A percentile compares a stretch with the other conserved stretches of the same genome.
Evolutionary conservation across 37 sponge, comb jelly and placozoan genomes (phyloP).

Genomic region (Tethya wilhelma): DNA sequence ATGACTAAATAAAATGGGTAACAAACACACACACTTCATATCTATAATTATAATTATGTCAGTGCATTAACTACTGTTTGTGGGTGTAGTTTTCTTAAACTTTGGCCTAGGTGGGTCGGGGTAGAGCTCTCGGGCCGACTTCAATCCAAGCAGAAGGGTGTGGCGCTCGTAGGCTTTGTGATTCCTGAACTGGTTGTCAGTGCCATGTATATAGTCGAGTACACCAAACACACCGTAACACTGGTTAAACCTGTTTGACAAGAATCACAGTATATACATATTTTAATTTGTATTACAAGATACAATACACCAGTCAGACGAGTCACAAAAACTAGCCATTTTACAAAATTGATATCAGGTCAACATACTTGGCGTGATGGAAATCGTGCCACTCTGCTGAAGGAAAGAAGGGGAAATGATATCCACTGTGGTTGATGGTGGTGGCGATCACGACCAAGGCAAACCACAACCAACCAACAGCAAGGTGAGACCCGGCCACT

Average conservation of each 20-base stretch:
- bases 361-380: conserved; percentile 80
- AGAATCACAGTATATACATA: too few species aligned
- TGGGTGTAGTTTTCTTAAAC: neutral
- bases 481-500: conserved; percentile 73
- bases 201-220: conserved; percentile 76
- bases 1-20: neutral
- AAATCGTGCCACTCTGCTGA: conserved; percentile 87
- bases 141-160: conserved; percentile 30
- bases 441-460: conserved; percentile 46
- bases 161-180: conserved; percentile 53
- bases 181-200: conserved; percentile 47
- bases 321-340: neutral
- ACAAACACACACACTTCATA: neutral
- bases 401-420: conserved; percentile 88
- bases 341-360: neutral
- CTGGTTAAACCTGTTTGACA: conserved; percentile 30
- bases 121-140: conserved; percentile 55
- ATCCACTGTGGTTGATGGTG: conserved; percentile 80
- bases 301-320: neutral
- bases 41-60: neutral
- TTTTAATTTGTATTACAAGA: neutral
- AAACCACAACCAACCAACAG: conserved; percentile 50
- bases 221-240: conserved; percentile 84
- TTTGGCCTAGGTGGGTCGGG: conserved; percentile 18
- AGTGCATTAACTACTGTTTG: neutral